phyloP scores from a whole-genome alignment of 2,797 vertebrate species.

The Aselliscus stoliczkanus region DNA sequence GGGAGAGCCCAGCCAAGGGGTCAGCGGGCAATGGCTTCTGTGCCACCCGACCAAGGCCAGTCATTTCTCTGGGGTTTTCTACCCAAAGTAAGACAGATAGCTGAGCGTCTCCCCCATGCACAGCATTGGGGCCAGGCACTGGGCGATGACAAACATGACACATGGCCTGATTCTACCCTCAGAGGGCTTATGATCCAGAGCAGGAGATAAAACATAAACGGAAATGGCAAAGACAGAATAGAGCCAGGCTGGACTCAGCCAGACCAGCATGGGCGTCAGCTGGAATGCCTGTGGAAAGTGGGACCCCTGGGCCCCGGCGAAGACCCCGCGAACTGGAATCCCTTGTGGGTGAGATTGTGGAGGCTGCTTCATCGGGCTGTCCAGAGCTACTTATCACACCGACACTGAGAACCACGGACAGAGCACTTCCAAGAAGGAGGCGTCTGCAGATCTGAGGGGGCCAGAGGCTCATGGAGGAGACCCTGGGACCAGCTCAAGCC shows the following conservation, averaged over 20 bases:
- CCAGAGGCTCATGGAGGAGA: background rate
- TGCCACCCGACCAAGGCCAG: background rate
- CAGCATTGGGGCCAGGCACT: background rate
- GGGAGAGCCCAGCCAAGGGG: background rate
- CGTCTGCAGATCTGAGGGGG: rapidly evolving
- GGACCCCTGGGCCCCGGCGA: background rate
- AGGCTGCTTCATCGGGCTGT: too few species aligned
- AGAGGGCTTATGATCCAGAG: background rate
- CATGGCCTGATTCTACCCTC: background rate
- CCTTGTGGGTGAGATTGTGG: background rate
- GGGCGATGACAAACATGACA: background rate
- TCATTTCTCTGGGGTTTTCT: background rate
- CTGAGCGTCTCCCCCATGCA: background rate
- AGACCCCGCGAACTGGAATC: background rate
- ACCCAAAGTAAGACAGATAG: background rate
- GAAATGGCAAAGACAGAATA: background rate
- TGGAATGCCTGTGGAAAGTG: background rate
- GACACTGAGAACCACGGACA: background rate
- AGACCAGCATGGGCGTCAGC: too few species aligned
- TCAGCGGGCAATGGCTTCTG: background rate
- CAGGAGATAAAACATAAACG: background rate
- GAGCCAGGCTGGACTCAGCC: background rate
- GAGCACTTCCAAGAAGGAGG: background rate
- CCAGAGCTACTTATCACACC: background rate
- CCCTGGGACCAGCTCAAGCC: background rate